A percentile compares a stretch with the other conserved stretches of the same genome.
Evolutionary conservation across 2,888 invertebrate species (phyloP).

Genomic region (Endomychus coccineus): DNA sequence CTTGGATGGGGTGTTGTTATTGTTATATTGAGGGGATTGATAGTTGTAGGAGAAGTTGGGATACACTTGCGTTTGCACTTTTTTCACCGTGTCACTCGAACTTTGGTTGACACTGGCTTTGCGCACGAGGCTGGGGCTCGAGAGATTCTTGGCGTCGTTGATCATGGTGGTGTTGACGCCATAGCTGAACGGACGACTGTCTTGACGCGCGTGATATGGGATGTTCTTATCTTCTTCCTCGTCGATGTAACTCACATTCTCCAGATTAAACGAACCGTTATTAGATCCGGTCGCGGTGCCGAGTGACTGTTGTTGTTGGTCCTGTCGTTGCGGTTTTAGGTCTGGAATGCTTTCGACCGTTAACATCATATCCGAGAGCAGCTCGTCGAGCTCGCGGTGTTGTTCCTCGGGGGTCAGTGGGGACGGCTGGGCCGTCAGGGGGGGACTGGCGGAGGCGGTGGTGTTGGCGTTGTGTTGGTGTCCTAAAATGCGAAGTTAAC

Average conservation of each 20-base stretch:
- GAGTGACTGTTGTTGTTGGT: slow-evolving; percentile 38
- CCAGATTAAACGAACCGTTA: slow-evolving; percentile 30
- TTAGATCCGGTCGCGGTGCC: slow-evolving; percentile 19
- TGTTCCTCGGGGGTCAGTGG: slow-evolving; percentile 47
- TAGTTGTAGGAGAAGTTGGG: slow-evolving; percentile 29
- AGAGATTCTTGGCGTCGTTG: slow-evolving; percentile 51
- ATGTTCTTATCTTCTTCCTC: slow-evolving; percentile 52
- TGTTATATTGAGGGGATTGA: slow-evolving; percentile 8
- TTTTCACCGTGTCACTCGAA: slow-evolving; percentile 39
- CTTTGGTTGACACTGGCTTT: slow-evolving; percentile 53
- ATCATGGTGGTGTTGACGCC: slow-evolving; percentile 51
- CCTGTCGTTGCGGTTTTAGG: slow-evolving; percentile 38
- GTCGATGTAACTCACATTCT: slow-evolving; percentile 42
- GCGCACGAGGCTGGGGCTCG: slow-evolving; percentile 77
- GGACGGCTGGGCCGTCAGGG: slow-evolving; percentile 42
- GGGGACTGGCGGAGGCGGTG: slow-evolving; percentile 43
- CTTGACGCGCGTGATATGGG: slow-evolving; percentile 86
- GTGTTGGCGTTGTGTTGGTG: slow-evolving; percentile 45
- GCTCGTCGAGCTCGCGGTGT: slow-evolving; percentile 72
- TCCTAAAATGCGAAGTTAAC: too few species aligned
- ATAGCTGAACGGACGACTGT: slow-evolving; percentile 85
- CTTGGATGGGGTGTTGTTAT: slow-evolving; percentile 13
- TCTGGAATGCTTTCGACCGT: slow-evolving; percentile 79
- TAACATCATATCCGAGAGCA: slow-evolving; percentile 78
- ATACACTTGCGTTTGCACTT: slow-evolving; percentile 41